These are phyloP conservation scores for Pseudococcus longispinus DNA, from an alignment of 2,888 invertebrate genomes.

Conservation along the genomic window DNA sequence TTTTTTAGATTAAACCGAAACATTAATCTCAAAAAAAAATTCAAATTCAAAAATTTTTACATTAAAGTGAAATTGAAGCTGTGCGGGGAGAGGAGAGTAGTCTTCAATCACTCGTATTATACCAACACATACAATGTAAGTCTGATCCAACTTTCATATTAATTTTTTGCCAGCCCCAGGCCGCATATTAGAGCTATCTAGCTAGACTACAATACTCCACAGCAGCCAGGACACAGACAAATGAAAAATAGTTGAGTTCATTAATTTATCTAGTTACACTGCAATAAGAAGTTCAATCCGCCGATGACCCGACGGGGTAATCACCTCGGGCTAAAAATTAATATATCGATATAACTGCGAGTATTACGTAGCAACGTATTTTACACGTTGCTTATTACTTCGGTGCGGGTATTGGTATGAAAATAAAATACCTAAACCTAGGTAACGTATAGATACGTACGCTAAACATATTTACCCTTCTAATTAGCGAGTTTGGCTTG, in stretches of 20 bases:
- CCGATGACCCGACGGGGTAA: background rate
- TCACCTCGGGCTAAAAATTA: background rate
- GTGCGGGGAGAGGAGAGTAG: too few relatives aligned
- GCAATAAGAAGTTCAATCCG: background rate
- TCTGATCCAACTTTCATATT: background rate
- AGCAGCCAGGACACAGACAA: background rate
- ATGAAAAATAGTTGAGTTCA: background rate
- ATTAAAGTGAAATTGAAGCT: too few relatives aligned
- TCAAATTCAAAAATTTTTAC: too few relatives aligned
- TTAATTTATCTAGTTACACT: background rate
- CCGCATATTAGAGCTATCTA: background rate
- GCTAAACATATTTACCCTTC: background rate
- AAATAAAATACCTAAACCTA: background rate
- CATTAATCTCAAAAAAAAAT: too few relatives aligned
- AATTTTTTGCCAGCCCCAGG: background rate
- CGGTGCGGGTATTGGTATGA: background rate
- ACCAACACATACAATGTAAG: background rate
- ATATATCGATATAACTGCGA: slow-evolving; percentile 12
- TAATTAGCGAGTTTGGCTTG: background rate
- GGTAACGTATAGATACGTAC: background rate
- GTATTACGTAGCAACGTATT: slow-evolving; percentile 11
- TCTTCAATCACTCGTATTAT: too few relatives aligned
- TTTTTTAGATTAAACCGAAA: too few relatives aligned
- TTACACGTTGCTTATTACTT: background rate
- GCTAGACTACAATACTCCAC: background rate